Percentiles rank a stretch among this genome's conserved stretches.
Conservation (phyloP, 2,797 vertebrate genomes). For the Gorsachius magnificus region DNA sequence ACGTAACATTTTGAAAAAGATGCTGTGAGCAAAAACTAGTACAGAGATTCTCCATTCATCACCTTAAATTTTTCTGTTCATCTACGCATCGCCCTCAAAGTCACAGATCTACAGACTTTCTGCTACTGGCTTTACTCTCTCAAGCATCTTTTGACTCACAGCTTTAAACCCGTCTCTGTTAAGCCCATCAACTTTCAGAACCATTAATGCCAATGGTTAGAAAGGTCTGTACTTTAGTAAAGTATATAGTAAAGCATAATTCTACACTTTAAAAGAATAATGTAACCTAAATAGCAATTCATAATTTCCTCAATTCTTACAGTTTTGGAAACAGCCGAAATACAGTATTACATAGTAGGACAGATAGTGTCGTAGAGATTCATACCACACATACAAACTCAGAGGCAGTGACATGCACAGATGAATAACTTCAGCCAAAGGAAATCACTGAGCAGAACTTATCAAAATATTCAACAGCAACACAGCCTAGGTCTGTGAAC, state of each 20-base stretch:
- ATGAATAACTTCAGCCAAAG: background rate
- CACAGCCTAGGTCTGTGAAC: background rate
- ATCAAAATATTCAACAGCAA: background rate
- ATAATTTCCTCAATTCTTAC: background rate
- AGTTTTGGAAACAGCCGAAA: background rate
- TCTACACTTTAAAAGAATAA: background rate
- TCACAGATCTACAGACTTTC: background rate
- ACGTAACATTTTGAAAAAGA: constrained; percentile 21
- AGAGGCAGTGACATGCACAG: background rate
- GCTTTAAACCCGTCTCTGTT: background rate
- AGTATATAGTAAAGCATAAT: background rate
- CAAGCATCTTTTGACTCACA: background rate
- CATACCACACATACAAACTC: background rate
- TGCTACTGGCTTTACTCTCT: background rate
- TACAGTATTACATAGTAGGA: fast-evolving
- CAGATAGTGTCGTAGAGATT: background rate
- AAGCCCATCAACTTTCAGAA: background rate
- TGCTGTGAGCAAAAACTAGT: background rate
- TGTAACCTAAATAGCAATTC: background rate
- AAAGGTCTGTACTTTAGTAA: background rate
- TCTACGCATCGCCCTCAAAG: background rate
- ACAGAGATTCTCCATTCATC: background rate
- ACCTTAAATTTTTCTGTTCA: background rate
- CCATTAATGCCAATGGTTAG: background rate
- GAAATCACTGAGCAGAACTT: background rate